These are phyloP conservation scores for Hecatera dysodea DNA, from an alignment of 2,888 invertebrate genomes.

Conservation along the genomic window DNA sequence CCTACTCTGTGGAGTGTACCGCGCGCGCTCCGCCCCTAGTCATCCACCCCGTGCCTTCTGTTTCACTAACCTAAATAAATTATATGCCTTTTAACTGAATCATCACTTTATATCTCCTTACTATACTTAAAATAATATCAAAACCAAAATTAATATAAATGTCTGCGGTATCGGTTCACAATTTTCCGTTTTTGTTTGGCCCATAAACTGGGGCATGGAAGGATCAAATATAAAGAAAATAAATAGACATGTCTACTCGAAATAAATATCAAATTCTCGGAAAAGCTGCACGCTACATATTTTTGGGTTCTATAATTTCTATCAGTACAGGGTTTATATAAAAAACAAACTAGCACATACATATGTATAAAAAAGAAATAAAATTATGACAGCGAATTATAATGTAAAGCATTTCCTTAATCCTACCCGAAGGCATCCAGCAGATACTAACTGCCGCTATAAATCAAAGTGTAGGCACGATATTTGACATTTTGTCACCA, in stretches of 20 bases:
- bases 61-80: slow-evolving; percentile 74
- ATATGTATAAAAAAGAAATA: slow-evolving; percentile 27
- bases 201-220: neutral
- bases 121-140: slow-evolving; percentile 46
- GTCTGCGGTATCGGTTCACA: neutral
- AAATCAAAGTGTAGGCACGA: slow-evolving; percentile 56
- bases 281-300: neutral
- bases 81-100: slow-evolving; percentile 72
- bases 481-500: slow-evolving; percentile 60
- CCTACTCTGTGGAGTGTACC: slow-evolving; percentile 14
- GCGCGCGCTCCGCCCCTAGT: slow-evolving; percentile 53
- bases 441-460: slow-evolving; percentile 46
- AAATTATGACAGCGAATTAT: slow-evolving; percentile 34
- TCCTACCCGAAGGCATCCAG: slow-evolving; percentile 41
- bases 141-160: slow-evolving; percentile 13
- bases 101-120: slow-evolving; percentile 69
- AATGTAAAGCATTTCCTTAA: slow-evolving; percentile 43
- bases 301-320: neutral
- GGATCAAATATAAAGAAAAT: slow-evolving; percentile 9
- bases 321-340: neutral
- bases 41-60: slow-evolving; percentile 64
- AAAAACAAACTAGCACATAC: no score
- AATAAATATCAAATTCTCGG: neutral
- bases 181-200: neutral
- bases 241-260: neutral